These are phyloP conservation scores for Salvator merianae DNA, from an alignment of 2,113 vertebrate genomes.

Conservation along the genomic window DNA sequence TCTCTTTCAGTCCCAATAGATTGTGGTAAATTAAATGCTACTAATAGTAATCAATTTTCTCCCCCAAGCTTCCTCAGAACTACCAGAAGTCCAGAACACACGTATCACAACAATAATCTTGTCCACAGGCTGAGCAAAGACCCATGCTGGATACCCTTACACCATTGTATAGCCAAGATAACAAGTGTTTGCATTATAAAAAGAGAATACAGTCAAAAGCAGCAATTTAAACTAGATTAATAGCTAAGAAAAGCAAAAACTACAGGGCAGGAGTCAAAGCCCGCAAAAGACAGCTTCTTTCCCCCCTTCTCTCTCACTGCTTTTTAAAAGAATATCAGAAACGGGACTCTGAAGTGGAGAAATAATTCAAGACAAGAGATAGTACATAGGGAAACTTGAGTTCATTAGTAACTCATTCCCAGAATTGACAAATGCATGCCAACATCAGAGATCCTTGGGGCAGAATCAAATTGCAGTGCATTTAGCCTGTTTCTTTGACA, in stretches of 20 bases:
- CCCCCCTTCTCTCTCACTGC: background rate
- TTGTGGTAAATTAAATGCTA: slow-evolving; percentile 61
- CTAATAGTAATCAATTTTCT: slow-evolving; percentile 59
- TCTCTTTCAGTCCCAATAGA: slow-evolving; percentile 48
- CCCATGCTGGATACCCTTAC: slow-evolving; percentile 28
- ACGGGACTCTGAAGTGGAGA: slow-evolving; percentile 37
- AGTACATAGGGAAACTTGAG: slow-evolving; percentile 41
- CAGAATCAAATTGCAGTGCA: background rate
- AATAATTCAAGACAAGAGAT: slow-evolving; percentile 38
- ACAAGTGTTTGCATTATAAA: slow-evolving; percentile 35
- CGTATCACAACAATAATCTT: slow-evolving; percentile 7
- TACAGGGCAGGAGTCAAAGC: background rate
- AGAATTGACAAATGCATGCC: background rate
- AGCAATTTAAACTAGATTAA: slow-evolving; percentile 28
- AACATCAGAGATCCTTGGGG: slow-evolving; percentile 19
- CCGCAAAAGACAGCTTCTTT: background rate
- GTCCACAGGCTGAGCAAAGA: slow-evolving; percentile 46
- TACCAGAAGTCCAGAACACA: background rate
- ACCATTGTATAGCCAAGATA: slow-evolving; percentile 41
- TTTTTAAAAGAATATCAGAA: slow-evolving; percentile 22
- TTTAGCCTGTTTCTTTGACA: fast-evolving
- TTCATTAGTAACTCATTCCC: slow-evolving; percentile 31
- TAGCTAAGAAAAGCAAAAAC: slow-evolving; percentile 3
- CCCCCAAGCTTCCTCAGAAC: slow-evolving; percentile 33
- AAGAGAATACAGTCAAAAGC: slow-evolving; percentile 40